These are phyloP conservation scores for Xiphias gladius DNA, from an alignment of 2,113 vertebrate species.

Conservation along the genomic window DNA sequence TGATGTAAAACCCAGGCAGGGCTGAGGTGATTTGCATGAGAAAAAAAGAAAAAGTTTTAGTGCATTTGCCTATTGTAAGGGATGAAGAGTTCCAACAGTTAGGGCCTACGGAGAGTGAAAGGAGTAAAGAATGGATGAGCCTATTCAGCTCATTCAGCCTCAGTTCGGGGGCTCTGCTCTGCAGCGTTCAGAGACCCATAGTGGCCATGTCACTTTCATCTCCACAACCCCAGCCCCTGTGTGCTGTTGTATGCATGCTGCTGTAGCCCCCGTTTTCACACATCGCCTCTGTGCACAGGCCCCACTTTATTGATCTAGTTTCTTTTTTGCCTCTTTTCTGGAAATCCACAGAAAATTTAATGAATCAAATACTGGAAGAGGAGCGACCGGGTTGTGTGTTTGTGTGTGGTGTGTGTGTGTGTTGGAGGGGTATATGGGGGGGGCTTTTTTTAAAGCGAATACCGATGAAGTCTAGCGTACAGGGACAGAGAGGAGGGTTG, in stretches of 20 bases:
- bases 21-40: constrained; percentile 95
- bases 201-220: constrained; percentile 96
- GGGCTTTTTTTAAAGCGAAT: constrained; percentile 77
- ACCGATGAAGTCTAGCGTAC: constrained; percentile 83
- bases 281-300: constrained; percentile 48
- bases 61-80: constrained; percentile 95
- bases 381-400: constrained; percentile 35
- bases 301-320: constrained; percentile 88
- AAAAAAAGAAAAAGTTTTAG: constrained; percentile 91
- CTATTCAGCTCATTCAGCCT: constrained; percentile 92
- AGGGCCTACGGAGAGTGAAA: constrained; percentile 88
- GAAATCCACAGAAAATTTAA: constrained; percentile 93
- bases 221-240: constrained; percentile 79
- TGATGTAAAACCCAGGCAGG: constrained; percentile 76
- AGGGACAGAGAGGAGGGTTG: constrained; percentile 68
- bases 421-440: constrained; percentile 34
- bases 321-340: constrained; percentile 82
- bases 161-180: constrained; percentile 86
- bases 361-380: constrained; percentile 89
- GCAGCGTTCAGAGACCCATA: constrained; percentile 88
- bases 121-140: constrained; percentile 90
- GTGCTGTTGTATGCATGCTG: constrained; percentile 26
- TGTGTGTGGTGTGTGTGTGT: constrained; percentile 50
- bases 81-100: constrained; percentile 95
- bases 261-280: constrained; percentile 66